Evolutionary conservation across 2,797 vertebrate species (phyloP).

Genomic region (Gephyroberyx darwinii): DNA sequence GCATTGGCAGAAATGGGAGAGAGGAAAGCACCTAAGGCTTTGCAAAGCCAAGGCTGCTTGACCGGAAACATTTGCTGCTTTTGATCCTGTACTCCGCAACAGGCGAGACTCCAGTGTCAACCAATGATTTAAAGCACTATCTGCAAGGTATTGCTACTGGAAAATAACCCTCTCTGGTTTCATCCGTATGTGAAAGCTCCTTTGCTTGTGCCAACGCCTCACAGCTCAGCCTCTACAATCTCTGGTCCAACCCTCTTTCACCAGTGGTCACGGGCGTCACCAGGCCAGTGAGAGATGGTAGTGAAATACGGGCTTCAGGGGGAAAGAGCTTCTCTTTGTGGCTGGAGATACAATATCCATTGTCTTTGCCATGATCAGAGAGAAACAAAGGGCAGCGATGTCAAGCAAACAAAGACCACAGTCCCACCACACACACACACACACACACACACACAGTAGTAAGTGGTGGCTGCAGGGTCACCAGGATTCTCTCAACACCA

Average conservation of each 20-base stretch:
- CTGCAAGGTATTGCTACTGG: constrained; percentile 57
- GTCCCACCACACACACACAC: constrained; percentile 52
- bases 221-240: constrained; percentile 56
- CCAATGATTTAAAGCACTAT: constrained; percentile 52
- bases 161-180: constrained; percentile 67
- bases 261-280: constrained; percentile 71
- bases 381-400: constrained; percentile 79
- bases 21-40: constrained; percentile 84
- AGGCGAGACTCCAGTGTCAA: constrained; percentile 66
- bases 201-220: constrained; percentile 62
- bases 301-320: constrained; percentile 59
- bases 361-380: constrained; percentile 63
- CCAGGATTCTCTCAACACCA: constrained; percentile 52
- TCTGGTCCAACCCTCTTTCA: constrained; percentile 73
- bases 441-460: constrained; percentile 38
- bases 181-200: constrained; percentile 62
- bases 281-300: constrained; percentile 64
- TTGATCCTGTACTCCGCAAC: constrained; percentile 72
- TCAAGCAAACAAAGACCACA: constrained; percentile 77
- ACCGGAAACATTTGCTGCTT: constrained; percentile 84
- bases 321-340: constrained; percentile 78
- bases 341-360: constrained; percentile 74
- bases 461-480: constrained; percentile 51
- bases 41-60: constrained; percentile 87
- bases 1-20: constrained; percentile 75